Evolutionary conservation across 1,140 invertebrate genomes (phyloP).

Genomic region (Cepaea nemoralis): DNA sequence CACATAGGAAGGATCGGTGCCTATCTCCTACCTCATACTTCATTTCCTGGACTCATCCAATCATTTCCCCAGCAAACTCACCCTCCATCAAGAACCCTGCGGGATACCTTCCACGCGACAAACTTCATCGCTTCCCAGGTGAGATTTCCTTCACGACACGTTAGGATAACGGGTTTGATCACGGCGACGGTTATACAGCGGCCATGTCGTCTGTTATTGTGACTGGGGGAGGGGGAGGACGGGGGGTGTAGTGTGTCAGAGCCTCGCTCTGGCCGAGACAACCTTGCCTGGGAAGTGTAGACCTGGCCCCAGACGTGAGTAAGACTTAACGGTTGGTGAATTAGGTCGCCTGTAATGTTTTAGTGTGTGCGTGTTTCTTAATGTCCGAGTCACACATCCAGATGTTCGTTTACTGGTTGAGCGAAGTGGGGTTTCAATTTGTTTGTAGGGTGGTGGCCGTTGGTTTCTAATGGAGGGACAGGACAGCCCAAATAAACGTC

Average conservation of each 20-base stretch:
- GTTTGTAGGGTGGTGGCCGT: too few species aligned
- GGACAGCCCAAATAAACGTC: too few species aligned
- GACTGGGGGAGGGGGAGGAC: too few species aligned
- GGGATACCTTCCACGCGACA: not conserved
- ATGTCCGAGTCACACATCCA: too few species aligned
- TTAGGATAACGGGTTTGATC: not conserved
- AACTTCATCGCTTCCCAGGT: not conserved
- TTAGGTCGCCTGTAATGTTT: constrained; percentile 45
- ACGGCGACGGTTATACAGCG: not conserved
- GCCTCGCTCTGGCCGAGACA: constrained; percentile 56
- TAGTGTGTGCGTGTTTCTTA: constrained; percentile 9
- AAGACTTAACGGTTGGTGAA: constrained; percentile 30
- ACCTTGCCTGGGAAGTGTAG: constrained; percentile 44
- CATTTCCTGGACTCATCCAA: not conserved
- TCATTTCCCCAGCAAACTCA: not conserved
- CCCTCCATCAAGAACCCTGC: not conserved
- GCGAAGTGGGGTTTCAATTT: too few species aligned
- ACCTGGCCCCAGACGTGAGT: constrained; percentile 26
- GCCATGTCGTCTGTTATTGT: constrained; percentile 1
- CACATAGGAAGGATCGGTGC: too few species aligned
- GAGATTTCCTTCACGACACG: not conserved
- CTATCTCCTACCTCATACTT: not conserved
- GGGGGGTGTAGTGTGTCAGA: constrained; percentile 49
- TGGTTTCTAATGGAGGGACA: too few species aligned
- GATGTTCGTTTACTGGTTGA: too few species aligned